Percentiles rank a stretch among this genome's conserved stretches.
Conservation (phyloP, 2,797 vertebrate genomes). For the Manis crassicaudata region DNA sequence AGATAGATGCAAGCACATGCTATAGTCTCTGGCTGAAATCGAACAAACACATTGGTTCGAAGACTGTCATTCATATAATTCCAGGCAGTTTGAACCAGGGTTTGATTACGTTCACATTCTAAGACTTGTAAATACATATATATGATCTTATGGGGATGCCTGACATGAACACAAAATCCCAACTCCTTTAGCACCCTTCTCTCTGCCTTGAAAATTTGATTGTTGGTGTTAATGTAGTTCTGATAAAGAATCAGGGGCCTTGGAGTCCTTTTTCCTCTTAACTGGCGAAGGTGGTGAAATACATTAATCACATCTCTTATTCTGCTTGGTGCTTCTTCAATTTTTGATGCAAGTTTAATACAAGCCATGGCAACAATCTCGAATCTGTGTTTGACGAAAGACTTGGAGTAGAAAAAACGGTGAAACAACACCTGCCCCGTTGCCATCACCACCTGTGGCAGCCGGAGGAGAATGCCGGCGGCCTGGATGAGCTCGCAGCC, state of each 20-base stretch:
- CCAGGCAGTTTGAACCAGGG: constrained; percentile 99
- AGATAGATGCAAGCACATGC: constrained; percentile 99
- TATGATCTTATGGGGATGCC: constrained; percentile 99
- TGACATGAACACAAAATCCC: constrained; percentile 99
- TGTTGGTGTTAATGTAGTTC: constrained; percentile 99
- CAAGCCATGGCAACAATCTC: constrained; percentile 99
- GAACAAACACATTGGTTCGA: constrained; percentile 98
- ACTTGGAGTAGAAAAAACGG: constrained; percentile 99
- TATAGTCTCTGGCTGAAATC: constrained; percentile 98
- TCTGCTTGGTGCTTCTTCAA: constrained; percentile 98
- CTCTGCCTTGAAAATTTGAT: constrained; percentile 99
- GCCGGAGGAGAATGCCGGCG: constrained; percentile 94
- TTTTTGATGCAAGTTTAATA: constrained; percentile 98
- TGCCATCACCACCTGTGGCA: constrained; percentile 99
- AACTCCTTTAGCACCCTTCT: constrained; percentile 99
- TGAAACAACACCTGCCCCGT: constrained; percentile 98
- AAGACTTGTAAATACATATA: constrained; percentile 99
- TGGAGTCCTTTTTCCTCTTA: constrained; percentile 97
- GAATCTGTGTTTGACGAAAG: constrained; percentile 98
- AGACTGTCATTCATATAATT: constrained; percentile 99
- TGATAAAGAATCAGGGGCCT: constrained; percentile 99
- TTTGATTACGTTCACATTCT: constrained; percentile 99
- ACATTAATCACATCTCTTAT: constrained; percentile 99
- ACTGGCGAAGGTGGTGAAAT: constrained; percentile 96
- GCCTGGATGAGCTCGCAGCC: constrained; percentile 98